Evolutionary conservation across 2,797 vertebrate genomes (phyloP).

Genomic region (Halcyon chelicuti): DNA sequence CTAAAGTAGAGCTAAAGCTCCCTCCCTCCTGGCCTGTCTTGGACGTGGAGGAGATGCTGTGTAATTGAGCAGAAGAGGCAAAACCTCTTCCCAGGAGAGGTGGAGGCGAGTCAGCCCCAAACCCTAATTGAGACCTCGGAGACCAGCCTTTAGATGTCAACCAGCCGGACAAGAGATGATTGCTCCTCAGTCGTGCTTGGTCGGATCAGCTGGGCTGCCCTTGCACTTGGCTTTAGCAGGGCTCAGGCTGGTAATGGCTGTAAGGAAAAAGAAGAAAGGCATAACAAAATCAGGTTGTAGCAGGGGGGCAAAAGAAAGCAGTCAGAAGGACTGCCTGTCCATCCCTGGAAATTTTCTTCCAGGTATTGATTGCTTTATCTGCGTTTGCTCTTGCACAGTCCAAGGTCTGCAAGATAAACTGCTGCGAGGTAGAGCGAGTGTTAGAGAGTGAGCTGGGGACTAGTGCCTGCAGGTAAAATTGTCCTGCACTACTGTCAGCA

Average conservation of each 20-base stretch:
- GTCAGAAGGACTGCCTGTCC: background rate
- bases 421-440: background rate
- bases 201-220: background rate
- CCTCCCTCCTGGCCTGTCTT: background rate
- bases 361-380: background rate
- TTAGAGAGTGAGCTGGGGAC: background rate
- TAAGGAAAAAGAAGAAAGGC: background rate
- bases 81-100: conserved; percentile 29
- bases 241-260: background rate
- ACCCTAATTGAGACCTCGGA: conserved; percentile 61
- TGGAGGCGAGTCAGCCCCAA: background rate
- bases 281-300: background rate
- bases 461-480: accelerated
- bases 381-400: too few species aligned
- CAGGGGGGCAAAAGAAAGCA: background rate
- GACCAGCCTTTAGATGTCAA: background rate
- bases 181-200: background rate
- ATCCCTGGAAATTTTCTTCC: background rate
- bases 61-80: conserved; percentile 40
- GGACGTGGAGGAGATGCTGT: background rate
- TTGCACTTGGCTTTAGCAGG: background rate
- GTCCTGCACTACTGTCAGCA: background rate
- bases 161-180: background rate
- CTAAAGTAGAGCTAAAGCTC: background rate
- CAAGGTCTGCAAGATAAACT: background rate